These are phyloP conservation scores for Erethizon dorsatum DNA, from an alignment of 2,797 vertebrate species.

Conservation along the genomic window DNA sequence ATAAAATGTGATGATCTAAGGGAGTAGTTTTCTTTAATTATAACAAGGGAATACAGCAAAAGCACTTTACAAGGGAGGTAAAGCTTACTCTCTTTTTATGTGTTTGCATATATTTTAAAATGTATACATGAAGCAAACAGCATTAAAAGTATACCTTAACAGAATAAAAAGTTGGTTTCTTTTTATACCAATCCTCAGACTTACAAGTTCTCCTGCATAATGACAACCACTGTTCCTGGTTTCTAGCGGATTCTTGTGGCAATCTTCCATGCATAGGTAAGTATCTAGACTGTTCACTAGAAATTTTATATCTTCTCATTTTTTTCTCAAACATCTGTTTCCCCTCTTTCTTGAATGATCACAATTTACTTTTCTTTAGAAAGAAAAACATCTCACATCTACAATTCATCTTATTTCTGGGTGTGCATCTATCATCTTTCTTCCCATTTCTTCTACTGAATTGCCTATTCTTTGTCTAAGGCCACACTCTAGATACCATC, in stretches of 20 bases:
- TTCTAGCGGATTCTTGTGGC: background rate
- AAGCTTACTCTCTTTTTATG: background rate
- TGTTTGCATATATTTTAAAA: background rate
- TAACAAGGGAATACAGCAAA: background rate
- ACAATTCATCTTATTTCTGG: background rate
- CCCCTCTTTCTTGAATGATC: background rate
- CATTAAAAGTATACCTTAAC: background rate
- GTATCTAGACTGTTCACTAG: background rate
- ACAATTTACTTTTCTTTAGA: background rate
- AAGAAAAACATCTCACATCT: background rate
- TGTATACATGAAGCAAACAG: background rate
- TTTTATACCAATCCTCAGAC: background rate
- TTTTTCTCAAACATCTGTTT: background rate
- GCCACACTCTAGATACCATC: background rate
- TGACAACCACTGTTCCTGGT: background rate
- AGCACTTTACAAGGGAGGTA: background rate
- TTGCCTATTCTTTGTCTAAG: background rate
- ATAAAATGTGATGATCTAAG: background rate
- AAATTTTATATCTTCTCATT: background rate
- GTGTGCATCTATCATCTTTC: background rate
- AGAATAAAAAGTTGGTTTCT: background rate
- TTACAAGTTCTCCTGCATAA: background rate
- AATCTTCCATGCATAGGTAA: fast-evolving
- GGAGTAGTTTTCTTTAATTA: background rate
- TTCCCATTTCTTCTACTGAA: background rate